Percentiles rank a stretch among this genome's conserved stretches.
These are phyloP conservation scores for Rhincodon typus DNA, from an alignment of 2,797 vertebrate species.

Conservation along the genomic window DNA sequence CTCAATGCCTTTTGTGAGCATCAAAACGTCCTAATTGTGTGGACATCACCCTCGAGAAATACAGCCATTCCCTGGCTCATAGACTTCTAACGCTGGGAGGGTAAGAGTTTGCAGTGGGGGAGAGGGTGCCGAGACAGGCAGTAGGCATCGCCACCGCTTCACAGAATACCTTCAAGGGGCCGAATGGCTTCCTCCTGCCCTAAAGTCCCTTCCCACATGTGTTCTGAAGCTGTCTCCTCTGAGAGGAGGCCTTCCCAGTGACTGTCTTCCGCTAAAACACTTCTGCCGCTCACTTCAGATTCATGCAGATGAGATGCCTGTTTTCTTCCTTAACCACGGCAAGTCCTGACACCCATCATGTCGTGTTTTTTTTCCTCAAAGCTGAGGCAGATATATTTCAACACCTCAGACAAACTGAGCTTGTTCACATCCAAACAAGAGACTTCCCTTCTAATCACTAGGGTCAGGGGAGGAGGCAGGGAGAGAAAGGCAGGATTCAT, in stretches of 20 bases:
- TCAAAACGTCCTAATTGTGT: neutral
- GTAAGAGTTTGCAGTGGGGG: neutral
- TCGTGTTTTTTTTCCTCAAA: neutral
- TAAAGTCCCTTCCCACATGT: neutral
- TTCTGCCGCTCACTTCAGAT: neutral
- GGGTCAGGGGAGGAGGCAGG: no score
- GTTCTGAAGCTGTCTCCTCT: neutral
- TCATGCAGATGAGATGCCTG: neutral
- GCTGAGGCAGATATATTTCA: neutral
- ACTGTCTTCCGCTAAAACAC: neutral
- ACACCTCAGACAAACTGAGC: neutral
- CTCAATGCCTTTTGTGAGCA: neutral
- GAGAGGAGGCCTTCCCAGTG: neutral
- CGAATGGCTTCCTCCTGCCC: neutral
- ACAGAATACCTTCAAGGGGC: neutral
- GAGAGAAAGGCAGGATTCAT: neutral
- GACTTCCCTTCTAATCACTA: no score
- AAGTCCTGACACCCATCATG: neutral
- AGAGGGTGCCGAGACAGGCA: neutral
- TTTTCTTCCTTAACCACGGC: neutral
- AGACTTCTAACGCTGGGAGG: neutral
- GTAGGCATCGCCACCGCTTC: neutral
- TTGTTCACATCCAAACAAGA: neutral
- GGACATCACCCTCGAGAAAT: neutral
- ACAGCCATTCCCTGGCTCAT: neutral